Base-by-base conservation (phyloP, 2,113 vertebrate species). In the Plecotus auritus region DNA sequence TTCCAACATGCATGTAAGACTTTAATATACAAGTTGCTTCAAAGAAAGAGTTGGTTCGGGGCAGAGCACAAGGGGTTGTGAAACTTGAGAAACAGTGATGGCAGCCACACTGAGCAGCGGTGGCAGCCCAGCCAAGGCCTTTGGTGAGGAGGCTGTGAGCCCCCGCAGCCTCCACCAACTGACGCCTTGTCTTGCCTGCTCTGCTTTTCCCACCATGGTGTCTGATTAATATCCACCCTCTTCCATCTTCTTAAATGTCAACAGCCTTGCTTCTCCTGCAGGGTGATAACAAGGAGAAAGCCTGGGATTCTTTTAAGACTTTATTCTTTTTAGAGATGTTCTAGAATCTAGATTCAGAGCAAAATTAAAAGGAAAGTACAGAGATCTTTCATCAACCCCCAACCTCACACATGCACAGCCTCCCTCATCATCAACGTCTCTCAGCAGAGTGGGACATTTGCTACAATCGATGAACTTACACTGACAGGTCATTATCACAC, bases 171-270 rank as follows among this genome's bases (percentile, higher is more conserved):
- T 23, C 20, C 3, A 6, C 1, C 0, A 7, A 30, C 7, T 7
- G 11, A 47, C 9, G 10, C 49, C 51, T 7, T 49, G 20, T 9
- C 22, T 78, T 70, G 64, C 30, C 49, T 37, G 76, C 13, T 70
- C 13, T 2, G 0, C 32, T 61, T 80, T 69, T 26, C 26, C 54
- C 32, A 35, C 37, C 8, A 7, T 2, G 0, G 32, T 14, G 14
- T 84, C 59, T 5, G 22, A 32, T 67, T 59, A 20, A 10, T 2
- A 13, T 16, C 32, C 4, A 1, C 8, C 54, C 67, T 87, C 67
- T 67, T 56, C 72, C 40, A 42, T 35, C 85, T 89, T 81, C 37
- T 30, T 70, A 37, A 67, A 10, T 56, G 35, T 26, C 9, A 5
- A 23, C 30, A 7, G 8, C 40, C 49, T 74, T 67, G 16, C 32